Evolutionary conservation across 2,888 invertebrate genomes (phyloP).

Genomic region (Smittia aterrima): DNA sequence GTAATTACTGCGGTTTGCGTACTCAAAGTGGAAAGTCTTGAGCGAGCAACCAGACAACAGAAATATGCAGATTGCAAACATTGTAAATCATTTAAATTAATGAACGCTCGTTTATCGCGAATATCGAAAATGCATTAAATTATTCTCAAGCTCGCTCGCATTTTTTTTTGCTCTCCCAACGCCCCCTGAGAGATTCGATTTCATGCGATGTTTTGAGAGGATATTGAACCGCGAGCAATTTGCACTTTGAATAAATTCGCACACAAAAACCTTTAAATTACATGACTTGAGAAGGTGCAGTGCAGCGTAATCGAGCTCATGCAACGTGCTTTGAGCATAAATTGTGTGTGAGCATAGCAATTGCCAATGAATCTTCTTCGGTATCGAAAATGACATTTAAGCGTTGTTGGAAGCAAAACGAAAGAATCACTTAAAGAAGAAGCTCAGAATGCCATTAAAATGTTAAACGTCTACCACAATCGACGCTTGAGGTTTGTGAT

Average conservation of each 20-base stretch:
- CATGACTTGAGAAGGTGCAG: background rate
- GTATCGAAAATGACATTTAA: constrained; percentile 31
- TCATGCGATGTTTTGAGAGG: background rate
- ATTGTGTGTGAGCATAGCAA: constrained; percentile 20
- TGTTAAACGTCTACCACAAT: background rate
- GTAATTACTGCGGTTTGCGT: background rate
- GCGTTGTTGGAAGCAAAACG: constrained; percentile 7
- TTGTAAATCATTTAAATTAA: constrained; percentile 11
- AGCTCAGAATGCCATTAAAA: constrained; percentile 19
- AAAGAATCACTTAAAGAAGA: constrained; percentile 17
- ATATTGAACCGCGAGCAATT: background rate
- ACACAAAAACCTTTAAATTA: constrained; percentile 23
- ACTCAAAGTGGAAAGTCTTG: background rate
- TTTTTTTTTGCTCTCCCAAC: background rate
- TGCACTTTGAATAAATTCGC: constrained; percentile 25
- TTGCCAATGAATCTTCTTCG: constrained; percentile 12
- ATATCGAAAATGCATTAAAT: constrained; percentile 10
- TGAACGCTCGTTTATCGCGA: background rate
- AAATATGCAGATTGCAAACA: constrained; percentile 3
- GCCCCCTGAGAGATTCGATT: background rate
- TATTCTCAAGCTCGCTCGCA: background rate
- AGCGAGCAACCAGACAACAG: background rate
- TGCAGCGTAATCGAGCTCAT: background rate
- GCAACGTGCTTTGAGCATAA: background rate
- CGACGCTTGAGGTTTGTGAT: background rate